Evolutionary conservation across 2,797 vertebrate genomes (phyloP), one percentile per base, ranked within the genome.

Genomic region (Menidia menidia): DNA sequence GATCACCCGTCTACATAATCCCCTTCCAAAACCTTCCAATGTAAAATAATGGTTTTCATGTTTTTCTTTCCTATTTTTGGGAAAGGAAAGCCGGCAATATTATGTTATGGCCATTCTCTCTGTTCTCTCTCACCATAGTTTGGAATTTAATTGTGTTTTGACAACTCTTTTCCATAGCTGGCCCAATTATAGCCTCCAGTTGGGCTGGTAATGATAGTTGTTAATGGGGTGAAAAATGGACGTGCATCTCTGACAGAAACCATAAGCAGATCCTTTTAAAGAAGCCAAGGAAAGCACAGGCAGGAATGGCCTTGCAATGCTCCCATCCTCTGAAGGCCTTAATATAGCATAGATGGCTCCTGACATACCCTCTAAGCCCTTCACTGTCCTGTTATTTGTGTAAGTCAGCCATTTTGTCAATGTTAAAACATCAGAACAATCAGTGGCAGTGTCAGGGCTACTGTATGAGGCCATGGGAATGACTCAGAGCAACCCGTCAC

Each of bases 21-120:
- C 88, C 85, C 75, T 78, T 88, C 76, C 84, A 70, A 88, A 92
- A 78, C 78, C 87, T 87, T 87, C 88, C 80, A 76, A 82, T 89
- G 88, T 89, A 92, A 92, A 93, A 91, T 92, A 91, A 91, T 83
- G 88, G 90, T 90, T 93, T 93, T 89, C 60, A n/a, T 94, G 92
- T 94, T 95, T 91, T 94, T 92, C 93, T 94, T 95, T 90, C 84
- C 93, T 94, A 94, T 94, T 94, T 94, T 93, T 85, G 93, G 92
- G 72, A 85, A 90, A 83, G 60, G 64, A 87, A 77, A 90, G 81
- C 75, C 83, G 43, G 88, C 85, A 86, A 83, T 89, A 88, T 88
- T 87, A 90, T 89, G 87, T 88, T 91, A 87, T 71, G 80, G 87
- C 83, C 79, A 33, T 85, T 84, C 78, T 80, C 73, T 84, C 83